Evolutionary conservation across 2,888 invertebrate species (phyloP).

Genomic region (Dicyrtoma fusca): DNA sequence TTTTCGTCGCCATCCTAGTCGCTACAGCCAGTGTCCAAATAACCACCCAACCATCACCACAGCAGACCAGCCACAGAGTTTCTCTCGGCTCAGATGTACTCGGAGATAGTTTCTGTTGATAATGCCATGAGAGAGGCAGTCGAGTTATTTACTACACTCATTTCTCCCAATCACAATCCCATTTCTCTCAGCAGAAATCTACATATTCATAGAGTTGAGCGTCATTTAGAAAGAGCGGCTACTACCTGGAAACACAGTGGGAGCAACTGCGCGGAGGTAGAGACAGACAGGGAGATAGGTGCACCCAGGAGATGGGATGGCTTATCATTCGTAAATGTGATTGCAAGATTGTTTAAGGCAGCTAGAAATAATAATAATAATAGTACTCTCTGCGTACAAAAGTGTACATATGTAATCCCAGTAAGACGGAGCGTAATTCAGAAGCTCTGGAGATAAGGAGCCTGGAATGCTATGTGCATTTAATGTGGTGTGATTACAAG

Average conservation of each 20-base stretch:
- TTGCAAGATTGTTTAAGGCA: constrained; percentile 1
- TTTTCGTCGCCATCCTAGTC: too few species aligned
- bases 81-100: background rate
- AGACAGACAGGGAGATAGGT: too few species aligned
- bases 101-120: background rate
- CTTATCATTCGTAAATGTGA: constrained; percentile 2
- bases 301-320: too few species aligned
- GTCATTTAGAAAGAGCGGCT: too few species aligned
- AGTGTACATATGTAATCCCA: background rate
- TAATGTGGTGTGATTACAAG: constrained; percentile 34
- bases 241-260: too few species aligned
- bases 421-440: constrained; percentile 26
- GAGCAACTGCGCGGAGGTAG: too few species aligned
- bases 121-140: background rate
- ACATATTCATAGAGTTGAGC: background rate
- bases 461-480: constrained; percentile 31
- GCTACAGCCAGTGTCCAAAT: too few species aligned
- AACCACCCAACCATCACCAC: too few species aligned
- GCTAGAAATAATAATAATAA: background rate
- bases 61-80: too few species aligned
- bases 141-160: constrained; percentile 6
- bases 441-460: constrained; percentile 30
- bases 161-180: background rate
- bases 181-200: too few species aligned
- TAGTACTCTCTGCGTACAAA: background rate